Conservation (phyloP, 1,140 invertebrate species). For the Drosophila kohkoa region DNA sequence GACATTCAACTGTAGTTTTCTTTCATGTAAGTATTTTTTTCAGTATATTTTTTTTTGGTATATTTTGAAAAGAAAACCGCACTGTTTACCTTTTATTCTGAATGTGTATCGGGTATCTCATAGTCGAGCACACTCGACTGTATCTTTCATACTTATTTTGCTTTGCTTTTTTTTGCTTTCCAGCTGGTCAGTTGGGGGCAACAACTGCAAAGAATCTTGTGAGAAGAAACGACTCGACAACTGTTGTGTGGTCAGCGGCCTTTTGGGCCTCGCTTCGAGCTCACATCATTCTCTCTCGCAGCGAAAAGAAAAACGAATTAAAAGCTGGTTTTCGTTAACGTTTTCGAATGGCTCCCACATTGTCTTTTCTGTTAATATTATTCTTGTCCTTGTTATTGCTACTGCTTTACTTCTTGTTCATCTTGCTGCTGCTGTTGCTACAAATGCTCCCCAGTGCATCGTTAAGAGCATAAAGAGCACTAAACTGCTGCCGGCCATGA, state of each 20-base stretch:
- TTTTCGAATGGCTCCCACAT: slow-evolving; percentile 41
- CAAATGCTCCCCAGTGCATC: slow-evolving; percentile 77
- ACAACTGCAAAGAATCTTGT: slow-evolving; percentile 26
- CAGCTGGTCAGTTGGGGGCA: slow-evolving; percentile 6
- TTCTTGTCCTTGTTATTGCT: slow-evolving; percentile 46
- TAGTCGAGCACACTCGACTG: too few relatives aligned
- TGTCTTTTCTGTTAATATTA: slow-evolving; percentile 49
- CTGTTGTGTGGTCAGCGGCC: background rate
- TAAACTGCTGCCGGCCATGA: slow-evolving; percentile 77
- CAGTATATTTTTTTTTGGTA: too few relatives aligned
- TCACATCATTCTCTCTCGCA: slow-evolving; percentile 15
- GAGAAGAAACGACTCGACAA: slow-evolving; percentile 22
- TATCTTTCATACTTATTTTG: too few relatives aligned
- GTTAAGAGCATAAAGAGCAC: slow-evolving; percentile 76
- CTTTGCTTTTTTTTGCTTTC: too few relatives aligned
- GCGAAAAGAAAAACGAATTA: slow-evolving; percentile 65
- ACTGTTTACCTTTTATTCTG: too few relatives aligned
- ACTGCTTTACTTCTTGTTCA: too few relatives aligned
- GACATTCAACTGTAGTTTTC: too few relatives aligned
- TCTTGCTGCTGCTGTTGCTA: slow-evolving; percentile 49
- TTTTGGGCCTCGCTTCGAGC: slow-evolving; percentile 20
- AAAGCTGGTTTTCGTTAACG: slow-evolving; percentile 56
- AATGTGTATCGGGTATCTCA: too few relatives aligned
- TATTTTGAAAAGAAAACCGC: too few relatives aligned
- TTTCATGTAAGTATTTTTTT: too few relatives aligned